phyloP scores from a whole-genome alignment of 1,140 invertebrate genomes.

The Campoletis sonorensis region DNA sequence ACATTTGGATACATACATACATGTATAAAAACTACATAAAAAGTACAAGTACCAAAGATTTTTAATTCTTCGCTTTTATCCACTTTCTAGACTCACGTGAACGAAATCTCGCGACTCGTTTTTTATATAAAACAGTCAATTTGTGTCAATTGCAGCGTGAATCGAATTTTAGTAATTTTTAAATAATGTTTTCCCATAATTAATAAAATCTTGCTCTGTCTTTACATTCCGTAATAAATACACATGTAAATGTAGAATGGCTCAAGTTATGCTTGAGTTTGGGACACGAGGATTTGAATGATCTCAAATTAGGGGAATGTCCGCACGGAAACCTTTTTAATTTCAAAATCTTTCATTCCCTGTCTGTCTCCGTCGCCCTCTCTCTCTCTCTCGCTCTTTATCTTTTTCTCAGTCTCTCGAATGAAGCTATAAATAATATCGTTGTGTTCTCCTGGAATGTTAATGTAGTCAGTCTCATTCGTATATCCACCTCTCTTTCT shows the following conservation, averaged over 20 bases:
- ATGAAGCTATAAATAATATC: slow-evolving; percentile 74
- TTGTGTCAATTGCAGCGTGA: not conserved
- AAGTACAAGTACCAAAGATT: not conserved
- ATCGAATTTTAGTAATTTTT: too few relatives aligned
- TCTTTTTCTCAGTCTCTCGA: slow-evolving; percentile 51
- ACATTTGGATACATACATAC: not conserved
- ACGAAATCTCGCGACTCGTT: not conserved
- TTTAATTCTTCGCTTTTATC: slow-evolving; percentile 9
- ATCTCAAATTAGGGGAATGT: slow-evolving; percentile 71
- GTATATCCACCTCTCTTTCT: slow-evolving; percentile 50
- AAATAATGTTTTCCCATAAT: not conserved
- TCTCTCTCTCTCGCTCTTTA: not conserved
- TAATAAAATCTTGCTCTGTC: not conserved
- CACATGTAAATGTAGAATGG: not conserved
- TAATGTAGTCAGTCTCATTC: slow-evolving; percentile 66
- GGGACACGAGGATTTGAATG: slow-evolving; percentile 42
- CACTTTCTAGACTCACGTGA: not conserved
- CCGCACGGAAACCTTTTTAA: slow-evolving; percentile 64
- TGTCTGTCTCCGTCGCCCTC: not conserved
- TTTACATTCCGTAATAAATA: slow-evolving; percentile 13
- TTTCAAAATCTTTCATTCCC: slow-evolving; percentile 61
- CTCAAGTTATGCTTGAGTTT: not conserved
- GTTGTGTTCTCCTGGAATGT: slow-evolving; percentile 65
- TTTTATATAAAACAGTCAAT: too few relatives aligned
- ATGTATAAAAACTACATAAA: not conserved